These are phyloP conservation scores for Myocastor coypus DNA, from an alignment of 2,113 vertebrate genomes.

Conservation along the genomic window DNA sequence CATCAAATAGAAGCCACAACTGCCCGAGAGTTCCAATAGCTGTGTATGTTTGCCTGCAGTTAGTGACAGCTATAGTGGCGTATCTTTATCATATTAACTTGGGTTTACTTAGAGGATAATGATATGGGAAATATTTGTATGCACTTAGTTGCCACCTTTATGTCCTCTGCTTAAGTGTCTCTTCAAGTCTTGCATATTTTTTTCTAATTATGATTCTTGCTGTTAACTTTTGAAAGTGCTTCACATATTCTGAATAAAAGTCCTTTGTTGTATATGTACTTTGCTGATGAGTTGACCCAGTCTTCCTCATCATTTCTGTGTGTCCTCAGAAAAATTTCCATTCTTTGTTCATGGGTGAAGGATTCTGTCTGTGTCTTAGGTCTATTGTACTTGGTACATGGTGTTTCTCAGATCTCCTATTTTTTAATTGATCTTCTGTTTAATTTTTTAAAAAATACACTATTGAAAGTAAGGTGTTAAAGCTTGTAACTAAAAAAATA, in stretches of 20 bases:
- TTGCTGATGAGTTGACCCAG: background rate
- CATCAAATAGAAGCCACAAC: background rate
- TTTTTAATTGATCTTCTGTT: background rate
- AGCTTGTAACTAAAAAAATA: background rate
- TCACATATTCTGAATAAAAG: too few relatives aligned
- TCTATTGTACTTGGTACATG: background rate
- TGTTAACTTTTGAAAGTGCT: background rate
- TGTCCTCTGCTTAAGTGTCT: background rate
- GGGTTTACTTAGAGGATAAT: background rate
- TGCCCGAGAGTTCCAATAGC: background rate
- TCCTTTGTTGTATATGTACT: background rate
- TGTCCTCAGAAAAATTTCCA: background rate
- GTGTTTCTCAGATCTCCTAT: background rate
- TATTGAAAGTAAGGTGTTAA: background rate
- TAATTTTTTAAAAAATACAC: background rate
- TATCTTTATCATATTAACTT: background rate
- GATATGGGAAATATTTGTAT: background rate
- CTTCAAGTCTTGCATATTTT: background rate
- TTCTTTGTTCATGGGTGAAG: background rate
- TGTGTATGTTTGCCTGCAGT: background rate
- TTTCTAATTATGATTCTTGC: background rate
- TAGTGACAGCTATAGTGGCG: background rate
- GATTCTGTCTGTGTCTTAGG: background rate
- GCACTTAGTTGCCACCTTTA: background rate
- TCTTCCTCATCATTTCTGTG: background rate